Evolutionary conservation across 2,888 invertebrate species (phyloP).

Genomic region (Bombyx huttoni): DNA sequence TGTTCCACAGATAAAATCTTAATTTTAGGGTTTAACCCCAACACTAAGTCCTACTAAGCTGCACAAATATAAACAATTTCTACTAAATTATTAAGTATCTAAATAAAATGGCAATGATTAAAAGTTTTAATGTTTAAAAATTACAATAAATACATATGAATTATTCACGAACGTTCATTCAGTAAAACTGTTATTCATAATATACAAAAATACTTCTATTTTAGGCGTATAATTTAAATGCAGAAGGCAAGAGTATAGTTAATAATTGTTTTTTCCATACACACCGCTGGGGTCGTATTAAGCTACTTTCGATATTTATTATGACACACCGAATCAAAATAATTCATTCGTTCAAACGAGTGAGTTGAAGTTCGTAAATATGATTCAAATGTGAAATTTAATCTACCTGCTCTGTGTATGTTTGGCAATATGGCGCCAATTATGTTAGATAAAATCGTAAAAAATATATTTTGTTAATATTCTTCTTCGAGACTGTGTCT

Average conservation of each 20-base stretch:
- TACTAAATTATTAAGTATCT: constrained; percentile 31
- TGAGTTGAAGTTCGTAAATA: too few relatives aligned
- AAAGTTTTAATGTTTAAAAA: constrained; percentile 10
- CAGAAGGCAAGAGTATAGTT: constrained; percentile 2
- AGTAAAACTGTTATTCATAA: constrained; percentile 12
- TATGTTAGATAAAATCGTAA: too few relatives aligned
- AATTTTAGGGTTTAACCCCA: constrained; percentile 39
- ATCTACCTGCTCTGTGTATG: too few relatives aligned
- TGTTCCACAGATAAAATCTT: constrained; percentile 9
- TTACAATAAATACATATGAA: neutral
- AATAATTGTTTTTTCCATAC: neutral
- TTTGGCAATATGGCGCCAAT: too few relatives aligned
- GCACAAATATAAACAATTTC: constrained; percentile 20
- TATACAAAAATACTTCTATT: constrained; percentile 8
- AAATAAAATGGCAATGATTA: constrained; percentile 52
- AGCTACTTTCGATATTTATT: neutral
- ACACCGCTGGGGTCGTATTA: neutral
- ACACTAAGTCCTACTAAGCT: constrained; percentile 21
- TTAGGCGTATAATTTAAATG: neutral
- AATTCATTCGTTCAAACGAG: too few relatives aligned
- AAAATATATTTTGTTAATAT: too few relatives aligned
- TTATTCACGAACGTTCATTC: constrained; percentile 7
- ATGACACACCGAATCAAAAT: too few relatives aligned
- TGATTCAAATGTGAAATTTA: too few relatives aligned
- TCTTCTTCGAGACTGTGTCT: too few relatives aligned